These are phyloP conservation scores for Anolis carolinensis DNA, from an alignment of 2,113 vertebrate species.

Conservation along the genomic window DNA sequence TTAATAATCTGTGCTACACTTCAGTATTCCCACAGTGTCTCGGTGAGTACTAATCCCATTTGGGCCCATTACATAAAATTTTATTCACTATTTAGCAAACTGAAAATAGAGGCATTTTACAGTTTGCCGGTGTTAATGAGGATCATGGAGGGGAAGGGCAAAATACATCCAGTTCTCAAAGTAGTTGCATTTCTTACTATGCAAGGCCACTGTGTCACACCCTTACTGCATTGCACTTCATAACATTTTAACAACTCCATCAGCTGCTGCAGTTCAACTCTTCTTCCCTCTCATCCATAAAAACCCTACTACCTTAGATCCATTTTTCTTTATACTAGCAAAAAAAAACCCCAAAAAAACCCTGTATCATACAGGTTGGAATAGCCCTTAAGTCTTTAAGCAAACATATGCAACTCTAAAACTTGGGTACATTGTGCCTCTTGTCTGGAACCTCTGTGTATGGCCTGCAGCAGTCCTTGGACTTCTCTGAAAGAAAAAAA, in stretches of 20 bases:
- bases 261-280: not conserved
- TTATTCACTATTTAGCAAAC: constrained; percentile 41
- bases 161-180: constrained; percentile 12
- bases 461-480: too few relatives aligned
- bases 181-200: not conserved
- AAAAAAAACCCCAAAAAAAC: not conserved
- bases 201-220: not conserved
- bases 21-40: constrained; percentile 32
- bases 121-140: constrained; percentile 38
- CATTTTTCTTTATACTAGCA: not conserved
- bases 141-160: constrained; percentile 23
- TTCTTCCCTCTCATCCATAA: not conserved
- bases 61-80: constrained; percentile 39
- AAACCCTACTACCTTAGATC: not conserved
- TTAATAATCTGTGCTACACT: constrained; percentile 32
- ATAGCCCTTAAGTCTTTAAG: too few relatives aligned
- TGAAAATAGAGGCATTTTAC: constrained; percentile 37
- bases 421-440: too few relatives aligned
- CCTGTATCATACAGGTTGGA: too few relatives aligned
- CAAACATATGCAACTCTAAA: too few relatives aligned
- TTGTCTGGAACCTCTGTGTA: too few relatives aligned
- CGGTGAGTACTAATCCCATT: constrained; percentile 33
- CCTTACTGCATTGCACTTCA: too few relatives aligned
- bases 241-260: not conserved
- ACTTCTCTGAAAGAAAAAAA: too few relatives aligned